A percentile compares a stretch with the other conserved stretches of the same genome.
phyloP scores from a whole-genome alignment of 92 coral and sea anemone species.

The Umimayanthus kanabou region DNA sequence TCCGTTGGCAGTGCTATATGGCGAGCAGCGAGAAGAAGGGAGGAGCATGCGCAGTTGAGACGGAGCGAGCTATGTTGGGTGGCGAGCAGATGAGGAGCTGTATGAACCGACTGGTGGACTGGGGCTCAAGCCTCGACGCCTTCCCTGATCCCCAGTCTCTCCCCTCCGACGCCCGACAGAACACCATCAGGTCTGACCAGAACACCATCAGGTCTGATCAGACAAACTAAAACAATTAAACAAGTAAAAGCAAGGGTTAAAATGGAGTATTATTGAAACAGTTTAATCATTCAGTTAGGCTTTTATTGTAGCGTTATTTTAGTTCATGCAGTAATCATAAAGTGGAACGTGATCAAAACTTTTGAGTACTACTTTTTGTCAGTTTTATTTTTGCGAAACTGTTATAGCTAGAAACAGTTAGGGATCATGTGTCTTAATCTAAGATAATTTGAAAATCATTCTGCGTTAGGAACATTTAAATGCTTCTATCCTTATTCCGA shows the following conservation, averaged over 20 bases:
- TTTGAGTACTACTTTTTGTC: no score
- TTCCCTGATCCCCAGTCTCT: constrained; percentile 38
- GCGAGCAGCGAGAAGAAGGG: not conserved
- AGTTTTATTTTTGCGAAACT: no score
- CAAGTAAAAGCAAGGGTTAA: not conserved
- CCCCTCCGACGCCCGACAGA: constrained; percentile 3
- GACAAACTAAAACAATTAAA: not conserved
- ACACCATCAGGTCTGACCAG: not conserved
- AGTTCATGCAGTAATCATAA: no score
- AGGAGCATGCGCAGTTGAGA: not conserved
- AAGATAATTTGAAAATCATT: no score
- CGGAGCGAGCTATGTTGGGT: not conserved
- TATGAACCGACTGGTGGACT: constrained; percentile 34
- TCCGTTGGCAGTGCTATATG: constrained; percentile 32
- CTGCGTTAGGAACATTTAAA: no score
- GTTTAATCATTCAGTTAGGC: not conserved
- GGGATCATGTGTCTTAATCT: no score
- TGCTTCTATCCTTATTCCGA: no score
- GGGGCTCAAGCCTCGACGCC: constrained; percentile 40
- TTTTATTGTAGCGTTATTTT: not conserved
- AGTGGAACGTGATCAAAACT: no score
- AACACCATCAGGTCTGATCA: not conserved
- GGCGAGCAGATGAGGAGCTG: constrained; percentile 25
- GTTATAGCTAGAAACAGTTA: no score
- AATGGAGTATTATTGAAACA: not conserved